These are phyloP conservation scores for Lagopus leucura DNA, from an alignment of 2,113 vertebrate genomes.

Conservation along the genomic window DNA sequence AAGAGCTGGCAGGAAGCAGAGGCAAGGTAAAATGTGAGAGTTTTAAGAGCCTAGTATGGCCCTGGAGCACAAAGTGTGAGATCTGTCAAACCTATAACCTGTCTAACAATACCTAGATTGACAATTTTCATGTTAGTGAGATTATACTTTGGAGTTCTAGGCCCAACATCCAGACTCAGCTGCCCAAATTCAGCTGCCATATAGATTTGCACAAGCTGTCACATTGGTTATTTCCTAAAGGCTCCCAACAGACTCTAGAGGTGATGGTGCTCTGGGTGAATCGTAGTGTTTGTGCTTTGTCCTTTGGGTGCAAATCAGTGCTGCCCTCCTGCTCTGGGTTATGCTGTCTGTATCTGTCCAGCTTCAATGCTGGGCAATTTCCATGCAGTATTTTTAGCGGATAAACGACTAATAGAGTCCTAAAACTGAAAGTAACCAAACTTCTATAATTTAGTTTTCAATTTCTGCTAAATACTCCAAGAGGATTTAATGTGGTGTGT, in stretches of 20 bases:
- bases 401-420: not conserved
- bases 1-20: not conserved
- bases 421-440: not conserved
- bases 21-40: not conserved
- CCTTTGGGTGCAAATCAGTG: not conserved
- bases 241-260: not conserved
- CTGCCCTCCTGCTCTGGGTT: rapidly evolving
- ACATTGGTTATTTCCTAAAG: not conserved
- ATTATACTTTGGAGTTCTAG: not conserved
- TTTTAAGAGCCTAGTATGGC: not conserved
- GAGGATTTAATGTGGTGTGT: not conserved
- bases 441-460: not conserved
- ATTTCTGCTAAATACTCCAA: not conserved
- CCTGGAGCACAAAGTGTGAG: not conserved
- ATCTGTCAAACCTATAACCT: not conserved
- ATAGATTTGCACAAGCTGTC: not conserved
- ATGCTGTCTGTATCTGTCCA: rapidly evolving
- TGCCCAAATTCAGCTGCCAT: not conserved
- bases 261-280: not conserved
- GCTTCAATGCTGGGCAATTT: not conserved
- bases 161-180: not conserved
- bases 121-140: rapidly evolving
- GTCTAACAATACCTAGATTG: not conserved
- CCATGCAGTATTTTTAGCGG: not conserved
- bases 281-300: not conserved